phyloP scores from a whole-genome alignment of 2,888 invertebrate species.

The Xestia ashworthii region DNA sequence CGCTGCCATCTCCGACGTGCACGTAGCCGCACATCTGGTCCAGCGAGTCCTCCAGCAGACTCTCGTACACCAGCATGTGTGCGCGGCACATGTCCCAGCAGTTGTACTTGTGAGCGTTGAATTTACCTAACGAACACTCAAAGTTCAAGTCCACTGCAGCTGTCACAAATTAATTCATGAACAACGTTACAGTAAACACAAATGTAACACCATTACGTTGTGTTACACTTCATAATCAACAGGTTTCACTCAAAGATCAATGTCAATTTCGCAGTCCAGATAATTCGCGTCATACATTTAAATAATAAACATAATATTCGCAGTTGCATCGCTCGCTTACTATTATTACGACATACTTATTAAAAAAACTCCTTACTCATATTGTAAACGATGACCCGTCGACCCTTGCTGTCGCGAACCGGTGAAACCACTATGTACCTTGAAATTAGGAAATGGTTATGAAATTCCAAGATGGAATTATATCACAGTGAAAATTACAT shows the following conservation, averaged over 20 bases:
- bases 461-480: constrained; percentile 74
- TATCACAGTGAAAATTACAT: constrained; percentile 69
- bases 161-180: not conserved
- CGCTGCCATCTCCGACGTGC: constrained; percentile 93
- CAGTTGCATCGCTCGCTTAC: constrained; percentile 59
- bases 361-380: constrained; percentile 87
- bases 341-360: constrained; percentile 59
- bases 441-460: constrained; percentile 77
- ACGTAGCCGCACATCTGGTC: constrained; percentile 94
- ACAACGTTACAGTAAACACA: constrained; percentile 1
- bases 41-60: constrained; percentile 93
- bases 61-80: constrained; percentile 94
- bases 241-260: constrained; percentile 15
- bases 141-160: constrained; percentile 16
- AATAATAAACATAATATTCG: constrained; percentile 45
- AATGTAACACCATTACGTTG: not conserved
- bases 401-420: constrained; percentile 93
- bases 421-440: constrained; percentile 95
- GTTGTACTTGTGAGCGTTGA: constrained; percentile 92
- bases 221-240: constrained; percentile 19
- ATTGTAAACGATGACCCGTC: constrained; percentile 93
- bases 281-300: constrained; percentile 43
- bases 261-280: constrained; percentile 48
- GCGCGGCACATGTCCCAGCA: constrained; percentile 93
- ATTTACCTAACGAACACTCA: constrained; percentile 87